phyloP scores from a whole-genome alignment of 2,888 invertebrate species.

The Gibbula magus region DNA sequence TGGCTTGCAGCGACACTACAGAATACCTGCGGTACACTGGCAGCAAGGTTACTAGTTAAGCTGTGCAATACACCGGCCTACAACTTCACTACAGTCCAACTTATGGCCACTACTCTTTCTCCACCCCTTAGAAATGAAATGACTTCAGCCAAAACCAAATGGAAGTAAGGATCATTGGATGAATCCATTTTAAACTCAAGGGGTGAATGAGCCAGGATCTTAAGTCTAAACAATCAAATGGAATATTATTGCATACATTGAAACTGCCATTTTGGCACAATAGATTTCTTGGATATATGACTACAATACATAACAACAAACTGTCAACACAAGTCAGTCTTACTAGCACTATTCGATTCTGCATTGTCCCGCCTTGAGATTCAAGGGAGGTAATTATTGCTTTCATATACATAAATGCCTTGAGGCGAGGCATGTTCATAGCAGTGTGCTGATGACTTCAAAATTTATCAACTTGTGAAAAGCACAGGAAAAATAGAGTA shows the following conservation, averaged over 20 bases:
- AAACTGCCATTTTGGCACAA: conserved; percentile 21
- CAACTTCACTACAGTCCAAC: conserved; percentile 12
- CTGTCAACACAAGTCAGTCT: neutral
- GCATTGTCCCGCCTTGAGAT: conserved; percentile 19
- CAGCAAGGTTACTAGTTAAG: conserved; percentile 9
- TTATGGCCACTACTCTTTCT: conserved; percentile 5
- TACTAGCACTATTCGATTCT: conserved; percentile 15
- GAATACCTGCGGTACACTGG: neutral
- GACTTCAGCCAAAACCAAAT: neutral
- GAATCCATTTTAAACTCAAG: neutral
- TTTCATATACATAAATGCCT: conserved; percentile 6
- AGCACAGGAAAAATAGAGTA: conserved; percentile 21
- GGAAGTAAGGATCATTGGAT: neutral
- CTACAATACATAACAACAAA: conserved; percentile 20
- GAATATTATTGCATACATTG: conserved; percentile 22
- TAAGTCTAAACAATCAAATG: conserved; percentile 10
- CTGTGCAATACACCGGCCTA: conserved; percentile 12
- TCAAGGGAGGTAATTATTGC: conserved; percentile 25
- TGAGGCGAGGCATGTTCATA: neutral
- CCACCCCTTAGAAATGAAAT: neutral
- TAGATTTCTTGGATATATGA: conserved; percentile 4
- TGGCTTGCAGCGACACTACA: too few species aligned
- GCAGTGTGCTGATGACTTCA: conserved; percentile 8
- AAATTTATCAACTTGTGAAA: conserved; percentile 9
- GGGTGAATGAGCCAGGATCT: neutral